phyloP scores from a whole-genome alignment of 2,888 invertebrate species.

The Erebia aethiops region DNA sequence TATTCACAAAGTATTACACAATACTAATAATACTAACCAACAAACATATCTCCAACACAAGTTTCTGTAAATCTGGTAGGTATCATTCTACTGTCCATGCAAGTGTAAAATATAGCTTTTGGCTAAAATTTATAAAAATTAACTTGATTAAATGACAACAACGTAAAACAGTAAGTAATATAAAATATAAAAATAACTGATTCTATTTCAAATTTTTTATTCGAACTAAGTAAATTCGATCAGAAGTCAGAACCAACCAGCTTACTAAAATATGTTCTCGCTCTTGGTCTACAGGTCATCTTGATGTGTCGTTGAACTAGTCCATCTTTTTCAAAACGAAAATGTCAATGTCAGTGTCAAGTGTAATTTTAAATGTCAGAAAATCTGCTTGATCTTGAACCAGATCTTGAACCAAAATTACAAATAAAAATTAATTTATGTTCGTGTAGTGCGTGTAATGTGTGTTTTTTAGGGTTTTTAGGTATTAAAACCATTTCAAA shows the following conservation, averaged over 20 bases:
- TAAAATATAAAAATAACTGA: background rate
- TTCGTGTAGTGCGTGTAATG: no score
- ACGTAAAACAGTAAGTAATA: background rate
- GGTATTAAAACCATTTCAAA: background rate
- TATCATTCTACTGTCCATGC: conserved; percentile 99
- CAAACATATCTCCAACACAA: conserved; percentile 98
- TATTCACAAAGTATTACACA: conserved; percentile 10
- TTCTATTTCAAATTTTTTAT: no score
- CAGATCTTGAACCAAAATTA: background rate
- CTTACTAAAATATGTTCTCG: background rate
- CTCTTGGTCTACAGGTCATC: background rate
- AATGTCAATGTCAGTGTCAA: background rate
- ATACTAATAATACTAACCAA: conserved; percentile 85
- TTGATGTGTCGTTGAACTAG: background rate
- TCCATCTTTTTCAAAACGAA: background rate
- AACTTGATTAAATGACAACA: background rate
- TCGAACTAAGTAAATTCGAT: no score
- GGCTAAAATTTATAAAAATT: conserved; percentile 85
- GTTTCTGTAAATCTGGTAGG: conserved; percentile 97
- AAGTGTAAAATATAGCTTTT: conserved; percentile 97
- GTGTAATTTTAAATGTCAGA: background rate
- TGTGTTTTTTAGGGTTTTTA: no score
- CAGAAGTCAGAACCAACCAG: no score
- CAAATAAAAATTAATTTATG: background rate
- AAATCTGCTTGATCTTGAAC: no score